phyloP scores from a whole-genome alignment of 64 coral and sea anemone species.

The Trachythela sp. region DNA sequence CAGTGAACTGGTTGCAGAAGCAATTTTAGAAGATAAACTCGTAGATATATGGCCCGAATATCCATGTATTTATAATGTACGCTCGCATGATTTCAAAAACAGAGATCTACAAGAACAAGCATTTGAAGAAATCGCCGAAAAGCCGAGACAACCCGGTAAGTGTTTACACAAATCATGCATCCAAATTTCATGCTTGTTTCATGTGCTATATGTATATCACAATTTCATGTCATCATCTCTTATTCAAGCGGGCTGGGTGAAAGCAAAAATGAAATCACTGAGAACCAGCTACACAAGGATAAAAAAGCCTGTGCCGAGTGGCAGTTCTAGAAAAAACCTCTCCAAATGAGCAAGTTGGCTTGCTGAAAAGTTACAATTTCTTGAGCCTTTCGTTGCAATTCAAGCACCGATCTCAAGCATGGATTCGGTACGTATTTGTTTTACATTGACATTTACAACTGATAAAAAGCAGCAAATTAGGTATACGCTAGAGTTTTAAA shows the following conservation, averaged over 20 bases:
- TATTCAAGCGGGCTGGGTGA: background rate
- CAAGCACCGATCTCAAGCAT: background rate
- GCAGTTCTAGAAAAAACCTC: background rate
- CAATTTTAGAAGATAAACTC: too few species aligned
- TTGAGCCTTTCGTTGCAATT: background rate
- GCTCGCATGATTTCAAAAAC: too few species aligned
- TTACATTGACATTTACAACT: background rate
- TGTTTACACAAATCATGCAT: background rate
- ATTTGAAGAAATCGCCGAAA: background rate
- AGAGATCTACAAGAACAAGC: background rate
- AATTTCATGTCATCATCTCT: too few species aligned
- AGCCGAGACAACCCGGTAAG: background rate
- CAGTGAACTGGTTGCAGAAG: too few species aligned
- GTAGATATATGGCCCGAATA: too few species aligned
- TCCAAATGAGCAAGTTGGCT: background rate
- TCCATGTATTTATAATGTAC: too few species aligned
- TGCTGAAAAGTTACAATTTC: background rate
- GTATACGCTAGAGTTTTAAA: background rate
- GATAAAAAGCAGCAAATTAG: background rate
- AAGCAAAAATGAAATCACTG: background rate
- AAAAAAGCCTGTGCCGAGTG: background rate
- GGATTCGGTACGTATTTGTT: background rate
- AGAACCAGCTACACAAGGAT: background rate
- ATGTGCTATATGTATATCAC: too few species aligned
- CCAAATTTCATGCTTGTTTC: background rate